These are phyloP conservation scores for Triops longicaudatus DNA, from an alignment of 1,140 invertebrate species.

Conservation along the genomic window DNA sequence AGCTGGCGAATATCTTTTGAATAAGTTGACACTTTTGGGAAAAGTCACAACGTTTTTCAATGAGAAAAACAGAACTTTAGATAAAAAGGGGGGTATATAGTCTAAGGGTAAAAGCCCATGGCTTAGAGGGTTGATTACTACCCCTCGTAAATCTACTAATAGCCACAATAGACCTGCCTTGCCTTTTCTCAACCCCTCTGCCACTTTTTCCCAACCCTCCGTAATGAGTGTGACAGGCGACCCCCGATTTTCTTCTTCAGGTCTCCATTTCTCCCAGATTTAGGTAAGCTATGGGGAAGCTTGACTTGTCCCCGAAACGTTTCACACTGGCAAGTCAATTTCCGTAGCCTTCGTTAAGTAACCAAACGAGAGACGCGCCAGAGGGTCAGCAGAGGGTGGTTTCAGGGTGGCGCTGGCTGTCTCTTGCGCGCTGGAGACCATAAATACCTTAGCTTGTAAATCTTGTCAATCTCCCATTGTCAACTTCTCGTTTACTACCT, in stretches of 20 bases:
- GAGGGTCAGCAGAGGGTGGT: too few relatives aligned
- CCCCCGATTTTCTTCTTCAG: neutral
- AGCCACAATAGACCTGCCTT: neutral
- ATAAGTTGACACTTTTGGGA: too few relatives aligned
- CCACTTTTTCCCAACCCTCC: constrained; percentile 1
- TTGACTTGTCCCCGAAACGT: neutral
- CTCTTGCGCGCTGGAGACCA: neutral
- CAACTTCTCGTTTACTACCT: neutral
- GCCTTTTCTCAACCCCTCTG: neutral
- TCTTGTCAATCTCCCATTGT: neutral
- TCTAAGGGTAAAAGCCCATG: neutral
- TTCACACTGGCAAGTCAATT: constrained; percentile 8
- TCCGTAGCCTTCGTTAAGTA: neutral
- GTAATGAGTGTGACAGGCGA: neutral
- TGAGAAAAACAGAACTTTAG: neutral
- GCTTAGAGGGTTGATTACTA: neutral
- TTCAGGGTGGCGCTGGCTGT: too few relatives aligned
- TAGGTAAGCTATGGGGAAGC: neutral
- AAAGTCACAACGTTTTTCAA: too few relatives aligned
- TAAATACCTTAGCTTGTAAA: constrained; percentile 12
- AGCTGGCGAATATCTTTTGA: too few relatives aligned
- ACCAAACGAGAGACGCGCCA: neutral
- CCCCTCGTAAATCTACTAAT: constrained; percentile 12
- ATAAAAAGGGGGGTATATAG: neutral
- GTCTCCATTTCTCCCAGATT: neutral